Evolutionary conservation across 2,888 invertebrate genomes (phyloP), one percentile per base, ranked within the genome.

Genomic region (Didymodactylos carnosus): DNA sequence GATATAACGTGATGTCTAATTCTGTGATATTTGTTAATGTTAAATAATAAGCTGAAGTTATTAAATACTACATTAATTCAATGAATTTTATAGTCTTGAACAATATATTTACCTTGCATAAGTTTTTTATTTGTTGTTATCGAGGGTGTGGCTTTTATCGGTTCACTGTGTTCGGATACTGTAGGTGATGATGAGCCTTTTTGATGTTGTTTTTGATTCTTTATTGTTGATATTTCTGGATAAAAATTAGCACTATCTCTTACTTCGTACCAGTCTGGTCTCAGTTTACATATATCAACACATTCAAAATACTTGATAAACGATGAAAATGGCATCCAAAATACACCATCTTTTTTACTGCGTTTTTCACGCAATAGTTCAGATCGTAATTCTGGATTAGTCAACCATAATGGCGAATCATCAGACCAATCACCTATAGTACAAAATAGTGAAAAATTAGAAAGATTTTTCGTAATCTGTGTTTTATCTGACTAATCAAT

Each of bases 301-400:
- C 71, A 74, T n/a, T 53, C 71, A 62, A 74, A 74, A 51, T 71
- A 74, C 71, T 74, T 74, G 0, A 72, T 43, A 71, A 74, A 74
- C 41, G 71, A 71, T 39, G 40, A 23, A 27, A 74, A 74, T 23
- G 71, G 51, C 35, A 74, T 74, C 74, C 74, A 74, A 71, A 74
- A 74, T 0, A 74, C 74, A n/a, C 74, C 74, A 51, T 74, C 74
- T 40, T 39, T 19, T 25, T 41, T 71, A 13, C 62, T 43, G 16
- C 74, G 71, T 13, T 69, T 73, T 27, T 49, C 49, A 39, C 70
- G 69, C 8, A 70, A 70, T 53, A 53, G n/a, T 29, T 53, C 29
- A 29, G 13, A 7, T 10, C 35, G 53, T 53, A 53, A 53, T 29
- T 53, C 29, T 3, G 53, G 19, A 53, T 53, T 53, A 29, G 27